Evolutionary conservation across 1,140 invertebrate species (phyloP).

Genomic region (Hestina assimilis): DNA sequence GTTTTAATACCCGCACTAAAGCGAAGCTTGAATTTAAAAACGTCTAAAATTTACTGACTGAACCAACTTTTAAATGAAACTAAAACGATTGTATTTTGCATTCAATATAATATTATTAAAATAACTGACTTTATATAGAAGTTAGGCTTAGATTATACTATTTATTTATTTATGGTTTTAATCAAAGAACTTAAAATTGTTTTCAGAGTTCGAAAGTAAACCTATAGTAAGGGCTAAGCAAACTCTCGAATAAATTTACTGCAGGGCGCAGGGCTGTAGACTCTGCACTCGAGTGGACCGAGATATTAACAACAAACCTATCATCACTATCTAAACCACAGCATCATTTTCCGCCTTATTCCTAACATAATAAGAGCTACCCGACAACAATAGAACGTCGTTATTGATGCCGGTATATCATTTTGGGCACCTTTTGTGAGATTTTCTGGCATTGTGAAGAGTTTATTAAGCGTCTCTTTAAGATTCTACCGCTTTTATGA

Average conservation of each 20-base stretch:
- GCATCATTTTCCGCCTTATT: background rate
- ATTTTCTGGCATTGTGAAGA: slow-evolving; percentile 8
- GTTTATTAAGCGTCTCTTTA: slow-evolving; percentile 7
- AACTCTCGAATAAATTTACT: slow-evolving; percentile 26
- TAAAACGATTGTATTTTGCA: no score
- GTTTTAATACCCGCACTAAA: background rate
- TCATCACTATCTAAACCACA: slow-evolving; percentile 7
- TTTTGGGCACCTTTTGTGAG: slow-evolving; percentile 13
- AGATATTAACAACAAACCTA: slow-evolving; percentile 25
- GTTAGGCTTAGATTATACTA: no score
- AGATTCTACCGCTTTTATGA: background rate
- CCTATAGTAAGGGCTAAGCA: slow-evolving; percentile 14
- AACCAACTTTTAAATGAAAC: no score
- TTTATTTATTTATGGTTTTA: no score
- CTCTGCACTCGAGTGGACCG: slow-evolving; percentile 26
- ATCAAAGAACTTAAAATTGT: background rate
- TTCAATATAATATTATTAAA: no score
- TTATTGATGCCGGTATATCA: slow-evolving; percentile 1
- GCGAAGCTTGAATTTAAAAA: background rate
- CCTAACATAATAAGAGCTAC: background rate
- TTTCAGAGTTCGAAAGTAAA: background rate
- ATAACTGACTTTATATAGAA: no score
- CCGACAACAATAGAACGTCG: background rate
- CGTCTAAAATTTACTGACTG: no score
- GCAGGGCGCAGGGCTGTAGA: slow-evolving; percentile 22